Conservation (phyloP, 1,140 invertebrate genomes). For the Bathynomus jamesi region DNA sequence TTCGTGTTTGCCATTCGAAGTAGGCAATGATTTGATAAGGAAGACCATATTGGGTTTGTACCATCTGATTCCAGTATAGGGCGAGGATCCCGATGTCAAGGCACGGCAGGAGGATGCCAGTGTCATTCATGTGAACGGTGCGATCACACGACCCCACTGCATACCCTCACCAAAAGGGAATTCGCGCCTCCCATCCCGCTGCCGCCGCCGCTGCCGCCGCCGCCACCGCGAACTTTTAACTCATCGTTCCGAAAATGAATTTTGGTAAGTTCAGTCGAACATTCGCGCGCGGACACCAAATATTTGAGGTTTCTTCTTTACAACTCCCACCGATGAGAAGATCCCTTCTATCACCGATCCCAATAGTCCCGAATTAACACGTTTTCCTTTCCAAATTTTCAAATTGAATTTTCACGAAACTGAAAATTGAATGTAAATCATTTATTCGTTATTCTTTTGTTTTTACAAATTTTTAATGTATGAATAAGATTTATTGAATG, state of each 20-base stretch:
- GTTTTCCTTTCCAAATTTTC: no score
- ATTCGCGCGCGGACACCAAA: no score
- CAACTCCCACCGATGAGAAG: no score
- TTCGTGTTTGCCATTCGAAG: conserved; percentile 28
- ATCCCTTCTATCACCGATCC: no score
- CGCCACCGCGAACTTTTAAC: background rate
- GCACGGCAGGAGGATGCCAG: conserved; percentile 18
- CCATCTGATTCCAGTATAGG: conserved; percentile 32
- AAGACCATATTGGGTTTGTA: conserved; percentile 34
- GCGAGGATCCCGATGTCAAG: conserved; percentile 22
- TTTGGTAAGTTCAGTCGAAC: conserved; percentile 5
- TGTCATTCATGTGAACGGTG: conserved; percentile 24
- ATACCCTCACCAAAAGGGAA: background rate
- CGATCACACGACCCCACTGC: background rate
- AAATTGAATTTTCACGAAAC: no score
- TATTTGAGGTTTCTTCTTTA: no score
- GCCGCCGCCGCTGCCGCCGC: background rate
- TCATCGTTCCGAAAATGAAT: conserved; percentile 1
- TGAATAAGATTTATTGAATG: no score
- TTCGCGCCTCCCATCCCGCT: background rate
- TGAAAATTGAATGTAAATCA: no score
- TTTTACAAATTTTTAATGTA: no score
- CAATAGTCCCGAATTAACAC: no score
- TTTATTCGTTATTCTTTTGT: no score
- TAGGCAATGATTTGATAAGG: conserved; percentile 33